Evolutionary conservation across 2,113 vertebrate species (phyloP).

Genomic region (human): GRCh38 chr16:16078001-16078500

Average conservation of each 20-base stretch:
- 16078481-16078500: rapidly evolving
- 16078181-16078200: too few relatives aligned
- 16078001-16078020: not conserved
- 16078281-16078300: not conserved
- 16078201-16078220: not conserved
- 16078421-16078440: not conserved
- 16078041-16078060: not conserved
- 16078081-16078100: rapidly evolving
- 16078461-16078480: not conserved
- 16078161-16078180: not conserved
- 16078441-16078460: rapidly evolving
- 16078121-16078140: not conserved
- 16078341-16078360: not conserved
- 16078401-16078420: rapidly evolving
- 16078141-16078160: not conserved
- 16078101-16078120: not conserved
- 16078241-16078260: rapidly evolving
- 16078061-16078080: not conserved
- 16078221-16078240: too few relatives aligned
- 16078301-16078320: rapidly evolving
- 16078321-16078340: rapidly evolving
- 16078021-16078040: not conserved
- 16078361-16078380: not conserved
- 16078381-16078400: not conserved
- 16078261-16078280: not conserved